A percentile compares a stretch with the other conserved stretches of the same genome.
Evolutionary conservation across 2,797 vertebrate genomes (phyloP).

Genomic region (Gadopsis bispinosus): DNA sequence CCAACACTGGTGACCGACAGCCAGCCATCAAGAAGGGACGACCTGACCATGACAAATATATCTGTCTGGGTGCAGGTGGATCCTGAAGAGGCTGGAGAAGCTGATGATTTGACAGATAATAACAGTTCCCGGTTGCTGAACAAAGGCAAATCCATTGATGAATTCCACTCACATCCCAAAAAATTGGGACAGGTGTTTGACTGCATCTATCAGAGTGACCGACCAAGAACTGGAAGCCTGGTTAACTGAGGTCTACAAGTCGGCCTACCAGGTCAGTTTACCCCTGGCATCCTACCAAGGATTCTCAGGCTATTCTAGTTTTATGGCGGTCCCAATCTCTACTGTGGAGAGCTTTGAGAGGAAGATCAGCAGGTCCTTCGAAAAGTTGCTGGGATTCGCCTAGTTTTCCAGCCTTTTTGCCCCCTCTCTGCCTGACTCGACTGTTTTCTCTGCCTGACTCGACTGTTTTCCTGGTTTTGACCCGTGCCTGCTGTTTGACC

Average conservation of each 20-base stretch:
- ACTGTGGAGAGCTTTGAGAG: background rate
- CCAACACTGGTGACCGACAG: background rate
- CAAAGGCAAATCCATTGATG: background rate
- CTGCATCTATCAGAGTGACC: background rate
- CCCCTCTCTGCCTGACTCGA: too few relatives aligned
- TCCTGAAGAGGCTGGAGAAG: background rate
- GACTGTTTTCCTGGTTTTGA: too few relatives aligned
- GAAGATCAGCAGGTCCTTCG: too few relatives aligned
- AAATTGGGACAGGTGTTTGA: background rate
- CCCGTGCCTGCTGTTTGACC: too few relatives aligned
- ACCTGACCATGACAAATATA: background rate
- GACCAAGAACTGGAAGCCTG: background rate
- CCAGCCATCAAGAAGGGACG: background rate
- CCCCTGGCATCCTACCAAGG: background rate
- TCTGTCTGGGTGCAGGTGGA: background rate
- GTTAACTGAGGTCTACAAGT: background rate
- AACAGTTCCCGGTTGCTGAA: background rate
- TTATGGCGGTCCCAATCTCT: background rate
- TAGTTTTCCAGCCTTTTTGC: too few relatives aligned
- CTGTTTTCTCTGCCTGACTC: too few relatives aligned
- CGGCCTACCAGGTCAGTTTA: background rate
- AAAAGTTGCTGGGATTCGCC: too few relatives aligned
- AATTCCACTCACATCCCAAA: background rate
- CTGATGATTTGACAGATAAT: background rate
- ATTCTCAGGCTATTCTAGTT: background rate